Evolutionary conservation across 2,888 invertebrate species (phyloP), one percentile per base, ranked within the genome.

Genomic region (Oegoconia quadripuncta): DNA sequence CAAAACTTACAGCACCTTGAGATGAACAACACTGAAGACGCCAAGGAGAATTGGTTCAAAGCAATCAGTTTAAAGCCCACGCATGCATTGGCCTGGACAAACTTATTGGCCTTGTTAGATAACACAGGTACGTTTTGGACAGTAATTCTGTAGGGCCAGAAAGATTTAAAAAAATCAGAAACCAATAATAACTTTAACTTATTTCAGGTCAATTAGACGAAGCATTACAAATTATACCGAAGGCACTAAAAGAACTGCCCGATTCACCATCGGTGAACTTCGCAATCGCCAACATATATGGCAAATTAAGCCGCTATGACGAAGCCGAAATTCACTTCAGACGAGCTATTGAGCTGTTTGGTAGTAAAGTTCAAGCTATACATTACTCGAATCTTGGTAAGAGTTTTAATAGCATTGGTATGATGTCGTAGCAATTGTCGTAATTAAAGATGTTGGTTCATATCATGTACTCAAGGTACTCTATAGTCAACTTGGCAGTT

Each of bases 381-480:
- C 97, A 95, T 80, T 93, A 93, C 66, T 92, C 95, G 1, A 98
- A 99, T 88, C 88, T 98, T 53, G 97, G 97, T 95, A 81, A 77
- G 78, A 17, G 4, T 9, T 11, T 13, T 40, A 48, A 48, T 48
- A 15, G 80, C 83, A 34, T 71, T 94, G 95, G 95, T 41, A 96
- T 97, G 13, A 86, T 97, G n/a, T 97, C 97, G 74, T 97, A 97
- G 79, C 91, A 96, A 14, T 97, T 96, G 96, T 93, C 93, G 47
- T 95, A 93, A 76, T 88, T 27, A 1, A 4, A 3, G 7, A 27
- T 27, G 2, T 27, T 8, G 11, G 7, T 6, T n/a, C n/a, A n/a
- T n/a, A n/a, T n/a, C n/a, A n/a, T n/a, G n/a, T n/a, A n/a, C n/a
- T n/a, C n/a, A n/a, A n/a, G n/a, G n/a, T n/a, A n/a, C n/a, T n/a